These are phyloP conservation scores for Xyliphius kryptos DNA, from an alignment of 2,113 vertebrate species.

Conservation along the genomic window DNA sequence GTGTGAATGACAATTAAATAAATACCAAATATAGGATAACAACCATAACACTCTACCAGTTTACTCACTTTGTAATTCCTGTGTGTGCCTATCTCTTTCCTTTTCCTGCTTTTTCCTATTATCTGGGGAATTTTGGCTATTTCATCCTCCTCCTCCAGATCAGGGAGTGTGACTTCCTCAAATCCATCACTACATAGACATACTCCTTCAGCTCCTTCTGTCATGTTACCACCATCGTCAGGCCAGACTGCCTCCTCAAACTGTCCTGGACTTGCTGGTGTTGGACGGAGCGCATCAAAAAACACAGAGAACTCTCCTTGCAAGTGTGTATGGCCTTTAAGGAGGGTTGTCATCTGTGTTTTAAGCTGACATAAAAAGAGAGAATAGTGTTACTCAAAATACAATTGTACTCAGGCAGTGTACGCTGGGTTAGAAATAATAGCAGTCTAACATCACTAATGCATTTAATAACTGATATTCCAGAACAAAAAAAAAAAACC, in stretches of 20 bases:
- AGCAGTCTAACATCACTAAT: too few species aligned
- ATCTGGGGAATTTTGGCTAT: slow-evolving; percentile 71
- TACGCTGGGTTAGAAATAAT: too few species aligned
- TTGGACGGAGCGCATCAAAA: slow-evolving; percentile 86
- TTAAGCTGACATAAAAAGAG: slow-evolving; percentile 75
- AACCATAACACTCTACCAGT: too few species aligned
- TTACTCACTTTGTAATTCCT: slow-evolving; percentile 35
- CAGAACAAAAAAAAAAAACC: too few species aligned
- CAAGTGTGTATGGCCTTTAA: slow-evolving; percentile 87
- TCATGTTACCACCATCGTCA: slow-evolving; percentile 76
- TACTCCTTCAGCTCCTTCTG: slow-evolving; percentile 42
- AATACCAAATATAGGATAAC: too few species aligned
- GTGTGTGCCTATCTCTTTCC: slow-evolving; percentile 68
- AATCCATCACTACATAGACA: slow-evolving; percentile 73
- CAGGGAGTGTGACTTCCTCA: slow-evolving; percentile 86
- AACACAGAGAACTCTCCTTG: slow-evolving; percentile 92
- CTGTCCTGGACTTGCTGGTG: slow-evolving; percentile 75
- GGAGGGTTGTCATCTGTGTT: slow-evolving; percentile 81
- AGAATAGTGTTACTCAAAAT: too few species aligned
- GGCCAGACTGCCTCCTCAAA: slow-evolving; percentile 93
- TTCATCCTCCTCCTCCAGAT: slow-evolving; percentile 90
- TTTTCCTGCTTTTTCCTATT: slow-evolving; percentile 65
- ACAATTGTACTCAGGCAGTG: too few species aligned
- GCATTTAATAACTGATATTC: too few species aligned
- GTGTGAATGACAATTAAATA: too few species aligned